Evolutionary conservation across 2,888 invertebrate species (phyloP).

Genomic region (Villa cingulata): DNA sequence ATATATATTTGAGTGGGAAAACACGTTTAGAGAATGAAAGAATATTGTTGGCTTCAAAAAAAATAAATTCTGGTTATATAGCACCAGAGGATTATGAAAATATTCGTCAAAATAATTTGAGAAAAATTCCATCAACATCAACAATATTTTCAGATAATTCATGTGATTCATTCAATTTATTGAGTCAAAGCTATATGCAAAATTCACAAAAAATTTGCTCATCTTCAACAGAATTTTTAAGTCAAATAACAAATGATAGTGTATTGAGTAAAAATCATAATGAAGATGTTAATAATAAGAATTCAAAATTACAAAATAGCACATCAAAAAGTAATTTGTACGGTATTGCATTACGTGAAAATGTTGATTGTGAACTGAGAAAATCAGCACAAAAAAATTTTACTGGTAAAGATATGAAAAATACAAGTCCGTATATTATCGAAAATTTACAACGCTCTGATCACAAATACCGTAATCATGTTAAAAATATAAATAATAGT

Average conservation of each 20-base stretch:
- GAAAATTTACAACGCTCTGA: not conserved
- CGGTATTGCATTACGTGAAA: constrained; percentile 29
- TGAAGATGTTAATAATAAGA: too few relatives aligned
- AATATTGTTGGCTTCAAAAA: constrained; percentile 20
- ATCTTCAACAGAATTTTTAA: not conserved
- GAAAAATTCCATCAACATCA: constrained; percentile 7
- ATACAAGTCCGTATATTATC: constrained; percentile 27
- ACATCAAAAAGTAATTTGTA: constrained; percentile 32
- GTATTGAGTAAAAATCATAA: not conserved
- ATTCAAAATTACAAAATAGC: constrained; percentile 24
- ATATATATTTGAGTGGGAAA: constrained; percentile 38
- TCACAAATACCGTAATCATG: not conserved
- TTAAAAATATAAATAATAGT: too few relatives aligned
- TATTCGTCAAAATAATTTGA: constrained; percentile 9
- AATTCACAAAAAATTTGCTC: not conserved
- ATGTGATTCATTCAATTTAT: constrained; percentile 20
- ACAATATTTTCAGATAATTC: constrained; percentile 25
- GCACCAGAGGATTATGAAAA: constrained; percentile 30
- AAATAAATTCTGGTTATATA: constrained; percentile 26
- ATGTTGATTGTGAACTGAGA: constrained; percentile 28
- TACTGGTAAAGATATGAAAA: constrained; percentile 32
- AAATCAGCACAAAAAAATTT: constrained; percentile 32
- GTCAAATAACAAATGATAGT: constrained; percentile 4
- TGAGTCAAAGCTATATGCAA: constrained; percentile 19
- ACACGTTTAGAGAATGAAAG: constrained; percentile 23